A percentile compares a stretch with the other conserved stretches of the same genome.
Evolutionary conservation across 1,140 invertebrate species (phyloP).

Genomic region (Bombus confusus): DNA sequence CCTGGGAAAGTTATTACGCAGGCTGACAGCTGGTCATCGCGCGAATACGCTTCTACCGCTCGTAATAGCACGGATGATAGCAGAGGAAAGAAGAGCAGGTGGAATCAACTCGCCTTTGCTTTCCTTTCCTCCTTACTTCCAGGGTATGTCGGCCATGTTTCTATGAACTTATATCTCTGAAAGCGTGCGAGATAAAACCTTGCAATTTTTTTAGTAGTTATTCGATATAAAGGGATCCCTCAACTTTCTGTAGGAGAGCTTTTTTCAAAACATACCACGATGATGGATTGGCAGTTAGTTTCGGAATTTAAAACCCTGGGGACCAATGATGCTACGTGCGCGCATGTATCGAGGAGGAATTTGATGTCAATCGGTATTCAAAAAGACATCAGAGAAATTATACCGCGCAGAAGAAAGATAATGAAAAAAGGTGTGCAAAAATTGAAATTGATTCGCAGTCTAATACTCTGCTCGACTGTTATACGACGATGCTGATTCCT

Average conservation of each 20-base stretch:
- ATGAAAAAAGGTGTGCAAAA: too few species aligned
- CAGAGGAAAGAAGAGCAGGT: conserved; percentile 1
- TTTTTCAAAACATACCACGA: neutral
- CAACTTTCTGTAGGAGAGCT: neutral
- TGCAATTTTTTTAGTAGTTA: neutral
- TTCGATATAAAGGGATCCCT: neutral
- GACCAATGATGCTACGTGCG: neutral
- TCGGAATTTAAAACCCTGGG: neutral
- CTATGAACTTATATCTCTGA: neutral
- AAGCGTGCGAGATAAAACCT: neutral
- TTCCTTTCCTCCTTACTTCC: neutral
- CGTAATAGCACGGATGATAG: conserved; percentile 16
- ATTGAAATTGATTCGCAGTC: too few species aligned
- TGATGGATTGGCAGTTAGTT: neutral
- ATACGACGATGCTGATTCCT: too few species aligned
- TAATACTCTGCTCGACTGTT: too few species aligned
- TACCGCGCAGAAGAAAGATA: too few species aligned
- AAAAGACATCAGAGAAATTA: too few species aligned
- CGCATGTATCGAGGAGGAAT: too few species aligned
- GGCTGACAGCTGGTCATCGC: conserved; percentile 1
- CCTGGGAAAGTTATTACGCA: neutral
- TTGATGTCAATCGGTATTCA: too few species aligned
- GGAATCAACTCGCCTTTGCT: neutral
- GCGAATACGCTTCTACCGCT: neutral
- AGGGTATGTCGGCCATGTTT: neutral